Evolutionary conservation across 2,888 invertebrate genomes (phyloP).

Genomic region (Cactoblastis cactorum): DNA sequence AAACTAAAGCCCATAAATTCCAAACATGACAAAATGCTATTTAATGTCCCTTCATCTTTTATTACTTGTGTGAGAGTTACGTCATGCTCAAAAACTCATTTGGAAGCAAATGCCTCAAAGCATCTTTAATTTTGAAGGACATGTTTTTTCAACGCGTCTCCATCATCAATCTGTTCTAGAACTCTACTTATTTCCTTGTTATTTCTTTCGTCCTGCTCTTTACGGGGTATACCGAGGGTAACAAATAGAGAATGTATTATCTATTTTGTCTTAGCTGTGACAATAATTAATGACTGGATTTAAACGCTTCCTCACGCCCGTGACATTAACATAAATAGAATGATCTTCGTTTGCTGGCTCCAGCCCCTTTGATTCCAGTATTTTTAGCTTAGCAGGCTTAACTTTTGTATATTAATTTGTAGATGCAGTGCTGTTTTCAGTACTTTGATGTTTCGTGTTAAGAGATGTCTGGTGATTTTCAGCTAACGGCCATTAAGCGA

Average conservation of each 20-base stretch:
- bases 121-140: constrained; percentile 64
- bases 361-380: constrained; percentile 76
- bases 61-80: constrained; percentile 53
- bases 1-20: constrained; percentile 58
- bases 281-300: constrained; percentile 79
- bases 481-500: constrained; percentile 48
- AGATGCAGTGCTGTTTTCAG: constrained; percentile 52
- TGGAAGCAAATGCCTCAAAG: constrained; percentile 53
- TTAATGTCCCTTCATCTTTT: constrained; percentile 60
- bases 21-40: constrained; percentile 72
- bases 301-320: constrained; percentile 80
- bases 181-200: constrained; percentile 65
- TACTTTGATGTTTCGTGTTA: constrained; percentile 74
- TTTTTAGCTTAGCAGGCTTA: constrained; percentile 70
- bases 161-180: constrained; percentile 69
- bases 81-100: constrained; percentile 69
- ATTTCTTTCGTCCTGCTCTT: constrained; percentile 68
- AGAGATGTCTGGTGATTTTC: constrained; percentile 69
- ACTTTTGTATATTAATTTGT: constrained; percentile 75
- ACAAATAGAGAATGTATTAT: constrained; percentile 76
- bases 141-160: constrained; percentile 62
- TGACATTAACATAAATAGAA: constrained; percentile 79
- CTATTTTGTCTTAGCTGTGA: constrained; percentile 76
- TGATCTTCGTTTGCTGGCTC: constrained; percentile 65
- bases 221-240: constrained; percentile 56